Percentiles rank a stretch among this genome's conserved stretches.
Conservation (phyloP, 92 coral and sea anemone genomes). For the Parazoanthus darwini region DNA sequence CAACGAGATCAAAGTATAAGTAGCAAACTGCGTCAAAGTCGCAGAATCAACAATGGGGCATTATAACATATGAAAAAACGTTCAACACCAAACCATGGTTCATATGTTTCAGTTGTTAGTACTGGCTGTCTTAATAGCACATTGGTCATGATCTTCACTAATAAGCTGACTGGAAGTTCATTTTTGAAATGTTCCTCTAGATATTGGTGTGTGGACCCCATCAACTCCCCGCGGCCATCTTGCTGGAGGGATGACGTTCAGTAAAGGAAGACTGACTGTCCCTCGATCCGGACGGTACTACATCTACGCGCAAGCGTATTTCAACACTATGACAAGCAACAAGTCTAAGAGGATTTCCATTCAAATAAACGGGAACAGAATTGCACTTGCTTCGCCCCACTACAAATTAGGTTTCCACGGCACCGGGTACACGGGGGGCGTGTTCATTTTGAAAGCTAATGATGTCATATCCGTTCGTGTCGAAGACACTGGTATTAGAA, state of each 20-base stretch:
- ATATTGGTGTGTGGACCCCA: slow-evolving; percentile 2
- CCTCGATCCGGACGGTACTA: slow-evolving; percentile 16
- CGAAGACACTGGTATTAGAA: background rate
- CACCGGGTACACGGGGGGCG: slow-evolving; percentile 12
- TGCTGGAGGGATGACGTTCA: slow-evolving; percentile 1
- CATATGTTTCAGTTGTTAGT: too few relatives aligned
- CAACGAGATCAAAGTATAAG: too few relatives aligned
- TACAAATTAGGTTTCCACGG: slow-evolving; percentile 3
- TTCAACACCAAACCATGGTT: too few relatives aligned
- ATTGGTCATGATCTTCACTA: too few relatives aligned
- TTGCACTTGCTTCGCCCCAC: background rate
- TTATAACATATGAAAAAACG: too few relatives aligned
- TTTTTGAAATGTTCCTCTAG: background rate
- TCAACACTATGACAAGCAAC: slow-evolving; percentile 10
- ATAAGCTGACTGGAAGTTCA: background rate
- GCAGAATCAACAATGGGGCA: too few relatives aligned
- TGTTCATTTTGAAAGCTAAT: background rate
- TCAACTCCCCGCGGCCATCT: slow-evolving; percentile 8
- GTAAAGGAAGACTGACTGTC: slow-evolving; percentile 11
- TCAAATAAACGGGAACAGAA: slow-evolving; percentile 19
- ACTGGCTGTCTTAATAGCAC: too few relatives aligned
- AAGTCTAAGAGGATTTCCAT: background rate
- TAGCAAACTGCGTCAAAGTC: too few relatives aligned
- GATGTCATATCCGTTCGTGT: slow-evolving; percentile 24
- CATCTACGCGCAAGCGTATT: slow-evolving; percentile 15